Percentiles rank a stretch among this genome's conserved stretches.
phyloP scores from a whole-genome alignment of 2,888 invertebrate genomes.

The Rhorus exstirpatorius region DNA sequence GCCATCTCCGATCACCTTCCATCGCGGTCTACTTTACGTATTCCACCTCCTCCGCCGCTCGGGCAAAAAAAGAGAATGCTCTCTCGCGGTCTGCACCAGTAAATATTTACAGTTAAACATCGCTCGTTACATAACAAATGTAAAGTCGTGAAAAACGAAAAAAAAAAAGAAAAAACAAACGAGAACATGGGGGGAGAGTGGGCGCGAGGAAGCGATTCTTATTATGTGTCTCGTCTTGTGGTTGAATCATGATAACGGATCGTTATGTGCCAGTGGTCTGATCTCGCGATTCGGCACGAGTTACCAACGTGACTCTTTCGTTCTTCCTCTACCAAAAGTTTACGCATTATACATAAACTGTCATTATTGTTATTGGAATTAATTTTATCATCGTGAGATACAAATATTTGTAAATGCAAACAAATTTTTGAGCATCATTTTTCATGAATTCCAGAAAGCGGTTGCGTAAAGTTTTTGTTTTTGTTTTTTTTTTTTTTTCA shows the following conservation, averaged over 20 bases:
- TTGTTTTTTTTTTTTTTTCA: neutral
- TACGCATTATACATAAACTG: neutral
- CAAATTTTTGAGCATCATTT: neutral
- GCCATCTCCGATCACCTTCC: slow-evolving; percentile 37
- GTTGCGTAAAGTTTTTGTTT: neutral
- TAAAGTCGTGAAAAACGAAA: slow-evolving; percentile 72
- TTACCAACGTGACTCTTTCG: slow-evolving; percentile 42
- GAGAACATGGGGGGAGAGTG: slow-evolving; percentile 69
- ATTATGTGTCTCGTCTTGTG: slow-evolving; percentile 54
- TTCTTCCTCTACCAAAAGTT: slow-evolving; percentile 16
- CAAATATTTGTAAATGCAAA: neutral
- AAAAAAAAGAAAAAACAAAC: slow-evolving; percentile 63
- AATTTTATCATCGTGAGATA: neutral
- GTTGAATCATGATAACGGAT: slow-evolving; percentile 75
- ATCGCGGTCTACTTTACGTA: slow-evolving; percentile 79
- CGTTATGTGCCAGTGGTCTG: slow-evolving; percentile 69
- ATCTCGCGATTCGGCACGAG: slow-evolving; percentile 50
- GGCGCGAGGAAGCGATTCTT: slow-evolving; percentile 59
- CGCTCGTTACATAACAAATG: slow-evolving; percentile 81
- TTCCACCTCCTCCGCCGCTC: slow-evolving; percentile 24
- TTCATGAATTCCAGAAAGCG: neutral
- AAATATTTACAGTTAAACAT: slow-evolving; percentile 84
- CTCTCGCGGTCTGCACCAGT: slow-evolving; percentile 75
- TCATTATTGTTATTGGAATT: neutral
- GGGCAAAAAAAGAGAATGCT: slow-evolving; percentile 52